Evolutionary conservation across 2,888 invertebrate species (phyloP), one percentile per base, ranked within the genome.

Genomic region (Hypsopygia costalis): DNA sequence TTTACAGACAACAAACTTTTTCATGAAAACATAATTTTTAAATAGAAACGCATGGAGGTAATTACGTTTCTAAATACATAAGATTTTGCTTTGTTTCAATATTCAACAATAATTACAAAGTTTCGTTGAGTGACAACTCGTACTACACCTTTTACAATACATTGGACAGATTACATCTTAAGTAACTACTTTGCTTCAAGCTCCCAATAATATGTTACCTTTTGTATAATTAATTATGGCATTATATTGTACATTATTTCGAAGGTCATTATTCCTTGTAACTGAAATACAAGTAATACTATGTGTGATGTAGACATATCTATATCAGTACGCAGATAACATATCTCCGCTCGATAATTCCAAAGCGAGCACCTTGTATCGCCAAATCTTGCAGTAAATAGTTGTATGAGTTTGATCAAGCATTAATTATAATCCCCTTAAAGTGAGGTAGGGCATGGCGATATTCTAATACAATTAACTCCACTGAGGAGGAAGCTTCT

Each of bases 301-400:
- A 2, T 3, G 52, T 64, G 76, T 75, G 76, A 72, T 73, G 78
- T 70, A 49, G 55, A 60, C 63, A 52, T 69, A 67, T 63, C 62
- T 68, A 61, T 77, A 80, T 76, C 74, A 70, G 64, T n/a, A n/a
- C n/a, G n/a, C 50, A 67, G 80, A 79, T 79, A 79, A 46, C 62
- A 49, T 79, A 80, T 79, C 80, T 46, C 60, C 55, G 16, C 16
- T 43, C 52, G 77, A 80, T 80, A 78, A 74, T 62, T 66, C 63
- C 55, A n/a, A 58, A 60, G 58, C 55, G 16, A 51, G 49, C 54
- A 46, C 56, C 45, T 54, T 44, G 50, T 68, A 62, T 57, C 58
- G 66, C 62, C 59, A 53, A 72, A 75, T 62, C 47, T 65, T 54
- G 46, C 51, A 3, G 16, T 3, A 52, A 11, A 41, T 30, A 41